These are phyloP conservation scores for Lasioglossum lativentre DNA, from an alignment of 2,888 invertebrate species.

Conservation along the genomic window DNA sequence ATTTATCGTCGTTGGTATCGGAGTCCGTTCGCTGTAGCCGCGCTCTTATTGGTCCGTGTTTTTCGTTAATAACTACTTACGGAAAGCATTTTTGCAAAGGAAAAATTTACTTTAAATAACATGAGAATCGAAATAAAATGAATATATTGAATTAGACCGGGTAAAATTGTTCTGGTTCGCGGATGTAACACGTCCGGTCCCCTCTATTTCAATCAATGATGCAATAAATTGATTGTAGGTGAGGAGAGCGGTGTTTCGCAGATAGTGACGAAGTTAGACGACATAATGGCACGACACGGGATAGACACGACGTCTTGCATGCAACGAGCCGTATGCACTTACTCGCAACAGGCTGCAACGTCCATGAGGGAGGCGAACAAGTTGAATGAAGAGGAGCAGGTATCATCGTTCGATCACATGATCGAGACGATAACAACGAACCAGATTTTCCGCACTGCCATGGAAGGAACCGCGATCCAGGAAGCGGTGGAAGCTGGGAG, in stretches of 20 bases:
- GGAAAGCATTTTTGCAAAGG: too few species aligned
- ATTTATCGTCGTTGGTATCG: too few species aligned
- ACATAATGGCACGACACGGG: constrained; percentile 86
- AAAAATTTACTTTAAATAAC: too few species aligned
- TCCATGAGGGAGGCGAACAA: constrained; percentile 70
- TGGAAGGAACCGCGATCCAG: constrained; percentile 86
- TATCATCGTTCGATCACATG: constrained; percentile 78
- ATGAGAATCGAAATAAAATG: not conserved
- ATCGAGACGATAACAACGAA: constrained; percentile 80
- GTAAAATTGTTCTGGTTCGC: not conserved
- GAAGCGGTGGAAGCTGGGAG: constrained; percentile 86
- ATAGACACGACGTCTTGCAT: constrained; percentile 88
- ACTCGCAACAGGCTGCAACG: constrained; percentile 88
- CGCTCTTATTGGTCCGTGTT: too few species aligned
- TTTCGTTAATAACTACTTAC: too few species aligned
- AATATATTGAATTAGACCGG: not conserved
- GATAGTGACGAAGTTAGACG: constrained; percentile 86
- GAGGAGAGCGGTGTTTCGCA: constrained; percentile 88
- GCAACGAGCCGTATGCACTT: constrained; percentile 88
- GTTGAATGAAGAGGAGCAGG: constrained; percentile 64
- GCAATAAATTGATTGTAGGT: constrained; percentile 84
- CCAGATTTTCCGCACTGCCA: constrained; percentile 79
- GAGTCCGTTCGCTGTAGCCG: too few species aligned
- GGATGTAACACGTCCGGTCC: too few species aligned
- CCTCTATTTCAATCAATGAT: not conserved